Evolutionary conservation across 1,140 invertebrate species (phyloP).

Genomic region (Drosophila sechellia): DNA sequence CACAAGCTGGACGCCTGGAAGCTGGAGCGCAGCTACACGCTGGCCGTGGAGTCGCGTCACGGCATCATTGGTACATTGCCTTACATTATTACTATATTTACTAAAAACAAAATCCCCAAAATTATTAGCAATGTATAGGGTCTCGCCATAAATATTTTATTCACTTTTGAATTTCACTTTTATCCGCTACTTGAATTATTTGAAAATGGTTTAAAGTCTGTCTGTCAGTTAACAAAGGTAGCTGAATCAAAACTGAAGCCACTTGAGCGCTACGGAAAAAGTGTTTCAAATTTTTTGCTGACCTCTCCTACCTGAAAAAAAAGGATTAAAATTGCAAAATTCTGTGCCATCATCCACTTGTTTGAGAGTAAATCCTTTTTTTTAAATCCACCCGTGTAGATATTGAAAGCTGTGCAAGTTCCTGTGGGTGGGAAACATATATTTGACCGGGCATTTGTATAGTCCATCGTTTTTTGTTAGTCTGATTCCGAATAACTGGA

Average conservation of each 20-base stretch:
- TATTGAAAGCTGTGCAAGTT: neutral
- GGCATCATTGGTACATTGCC: constrained; percentile 72
- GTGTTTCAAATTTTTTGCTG: neutral
- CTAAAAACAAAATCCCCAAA: neutral
- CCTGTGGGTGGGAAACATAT: neutral
- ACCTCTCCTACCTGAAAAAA: neutral
- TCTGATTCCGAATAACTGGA: neutral
- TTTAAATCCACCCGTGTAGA: neutral
- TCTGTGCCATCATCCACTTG: neutral
- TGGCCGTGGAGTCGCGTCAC: constrained; percentile 76
- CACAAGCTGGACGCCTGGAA: constrained; percentile 68
- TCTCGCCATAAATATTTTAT: neutral
- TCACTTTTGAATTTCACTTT: no score
- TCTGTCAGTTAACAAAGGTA: neutral
- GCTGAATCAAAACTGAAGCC: neutral
- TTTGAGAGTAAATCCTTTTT: no score
- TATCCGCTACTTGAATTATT: neutral
- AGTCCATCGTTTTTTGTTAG: no score
- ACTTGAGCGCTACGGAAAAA: neutral
- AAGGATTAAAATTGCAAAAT: neutral
- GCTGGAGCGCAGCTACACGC: constrained; percentile 76
- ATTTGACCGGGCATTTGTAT: neutral
- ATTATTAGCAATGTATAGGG: neutral
- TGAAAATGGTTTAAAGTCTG: neutral
- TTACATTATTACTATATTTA: neutral